Evolutionary conservation across 2,113 vertebrate genomes (phyloP).

Genomic region (Trogon surrucura): DNA sequence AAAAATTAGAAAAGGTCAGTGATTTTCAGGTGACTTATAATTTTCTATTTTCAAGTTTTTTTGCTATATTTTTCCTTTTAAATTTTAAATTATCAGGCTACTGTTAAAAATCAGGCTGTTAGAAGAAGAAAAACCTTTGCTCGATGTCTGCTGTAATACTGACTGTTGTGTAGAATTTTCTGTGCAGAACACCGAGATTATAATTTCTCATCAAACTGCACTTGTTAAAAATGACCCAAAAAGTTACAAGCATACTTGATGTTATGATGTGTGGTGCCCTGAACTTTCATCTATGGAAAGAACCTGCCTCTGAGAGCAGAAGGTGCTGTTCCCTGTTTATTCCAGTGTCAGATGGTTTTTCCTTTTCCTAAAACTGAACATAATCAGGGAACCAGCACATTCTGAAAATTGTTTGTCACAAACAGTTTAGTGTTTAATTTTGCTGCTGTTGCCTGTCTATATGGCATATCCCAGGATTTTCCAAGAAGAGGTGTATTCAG

Average conservation of each 20-base stretch:
- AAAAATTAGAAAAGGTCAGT: conserved; percentile 97
- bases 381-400: neutral
- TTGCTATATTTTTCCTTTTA: neutral
- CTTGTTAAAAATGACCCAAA: neutral
- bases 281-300: neutral
- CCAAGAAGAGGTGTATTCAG: neutral
- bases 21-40: neutral
- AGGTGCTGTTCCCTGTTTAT: neutral
- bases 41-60: neutral
- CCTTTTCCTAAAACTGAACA: neutral
- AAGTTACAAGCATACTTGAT: neutral
- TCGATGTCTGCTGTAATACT: neutral
- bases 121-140: neutral
- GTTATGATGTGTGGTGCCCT: neutral
- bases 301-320: neutral
- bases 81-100: neutral
- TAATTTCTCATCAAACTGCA: neutral
- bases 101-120: neutral
- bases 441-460: neutral
- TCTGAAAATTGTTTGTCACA: neutral
- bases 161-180: neutral
- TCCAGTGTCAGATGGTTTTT: neutral
- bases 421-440: neutral
- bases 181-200: neutral
- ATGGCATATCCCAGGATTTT: neutral